These are phyloP conservation scores for Hemistola chrysoprasaria DNA, from an alignment of 2,888 invertebrate species.

Conservation along the genomic window DNA sequence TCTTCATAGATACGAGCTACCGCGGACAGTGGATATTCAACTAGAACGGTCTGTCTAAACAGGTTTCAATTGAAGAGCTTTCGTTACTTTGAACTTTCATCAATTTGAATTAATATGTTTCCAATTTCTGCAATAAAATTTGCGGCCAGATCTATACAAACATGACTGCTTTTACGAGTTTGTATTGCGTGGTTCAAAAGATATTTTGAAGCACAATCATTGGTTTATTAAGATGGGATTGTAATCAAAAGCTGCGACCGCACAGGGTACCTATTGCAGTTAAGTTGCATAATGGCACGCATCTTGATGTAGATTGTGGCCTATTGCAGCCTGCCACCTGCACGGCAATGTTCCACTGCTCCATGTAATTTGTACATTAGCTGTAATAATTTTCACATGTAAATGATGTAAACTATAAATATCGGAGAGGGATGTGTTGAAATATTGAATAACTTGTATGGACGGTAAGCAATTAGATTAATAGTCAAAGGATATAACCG, in stretches of 20 bases:
- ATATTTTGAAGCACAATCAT: too few relatives aligned
- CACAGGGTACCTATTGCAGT: constrained; percentile 14
- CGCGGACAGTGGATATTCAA: constrained; percentile 23
- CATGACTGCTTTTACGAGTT: too few relatives aligned
- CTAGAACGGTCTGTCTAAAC: constrained; percentile 10
- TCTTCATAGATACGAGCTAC: constrained; percentile 49
- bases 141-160: too few relatives aligned
- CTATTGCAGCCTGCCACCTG: constrained; percentile 22
- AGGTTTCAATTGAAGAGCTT: constrained; percentile 10
- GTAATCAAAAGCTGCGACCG: constrained; percentile 18
- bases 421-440: constrained; percentile 8
- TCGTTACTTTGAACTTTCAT: too few relatives aligned
- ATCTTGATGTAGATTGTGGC: constrained; percentile 36
- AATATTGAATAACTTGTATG: constrained; percentile 11
- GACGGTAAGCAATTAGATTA: constrained; percentile 6
- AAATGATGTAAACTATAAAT: constrained; percentile 10
- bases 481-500: constrained; percentile 15
- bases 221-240: constrained; percentile 17
- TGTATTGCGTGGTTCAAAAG: too few relatives aligned
- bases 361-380: constrained; percentile 34
- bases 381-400: constrained; percentile 34
- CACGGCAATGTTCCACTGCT: constrained; percentile 13
- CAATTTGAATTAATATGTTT: too few relatives aligned
- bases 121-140: too few relatives aligned
- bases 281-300: constrained; percentile 39